Percentiles rank a stretch among this genome's conserved stretches.
Conservation (phyloP, 2,113 vertebrate species). For the Puffinus mauretanicus region DNA sequence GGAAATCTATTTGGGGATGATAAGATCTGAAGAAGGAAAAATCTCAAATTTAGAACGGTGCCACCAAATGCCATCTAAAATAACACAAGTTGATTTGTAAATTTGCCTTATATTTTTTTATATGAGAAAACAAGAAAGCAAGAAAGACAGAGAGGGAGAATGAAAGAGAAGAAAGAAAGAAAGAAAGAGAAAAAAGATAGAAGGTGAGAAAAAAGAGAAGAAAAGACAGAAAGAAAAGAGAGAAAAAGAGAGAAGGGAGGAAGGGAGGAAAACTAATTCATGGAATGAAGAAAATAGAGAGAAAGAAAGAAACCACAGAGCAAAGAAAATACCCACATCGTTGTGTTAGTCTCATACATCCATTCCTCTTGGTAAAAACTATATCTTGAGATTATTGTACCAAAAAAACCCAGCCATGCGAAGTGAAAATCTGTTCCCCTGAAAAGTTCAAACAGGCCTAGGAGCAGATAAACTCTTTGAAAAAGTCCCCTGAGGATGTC, state of each 20-base stretch:
- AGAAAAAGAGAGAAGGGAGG: background rate
- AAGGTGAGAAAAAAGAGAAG: too few relatives aligned
- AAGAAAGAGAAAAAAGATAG: too few relatives aligned
- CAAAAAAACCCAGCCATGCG: accelerated
- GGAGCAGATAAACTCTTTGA: background rate
- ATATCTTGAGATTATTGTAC: background rate
- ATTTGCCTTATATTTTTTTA: background rate
- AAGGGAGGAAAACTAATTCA: background rate
- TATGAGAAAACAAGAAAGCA: background rate
- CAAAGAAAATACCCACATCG: background rate
- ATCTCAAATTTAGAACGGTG: conserved; percentile 19
- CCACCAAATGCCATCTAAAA: background rate
- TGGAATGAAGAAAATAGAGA: background rate
- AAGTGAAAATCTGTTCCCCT: background rate
- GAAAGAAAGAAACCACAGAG: background rate
- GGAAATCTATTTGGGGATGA: conserved; percentile 37
- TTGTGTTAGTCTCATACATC: background rate
- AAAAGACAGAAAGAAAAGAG: background rate
- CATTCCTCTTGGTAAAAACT: background rate
- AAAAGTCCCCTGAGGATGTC: conserved; percentile 41
- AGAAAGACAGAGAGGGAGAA: background rate
- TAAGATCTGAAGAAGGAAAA: conserved; percentile 21
- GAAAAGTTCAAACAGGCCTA: conserved; percentile 12
- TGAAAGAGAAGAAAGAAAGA: background rate
- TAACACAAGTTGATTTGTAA: background rate